Percentiles rank a stretch among this genome's conserved stretches.
Conservation (phyloP, 2,888 invertebrate genomes). For the Meghimatium bilineatum region DNA sequence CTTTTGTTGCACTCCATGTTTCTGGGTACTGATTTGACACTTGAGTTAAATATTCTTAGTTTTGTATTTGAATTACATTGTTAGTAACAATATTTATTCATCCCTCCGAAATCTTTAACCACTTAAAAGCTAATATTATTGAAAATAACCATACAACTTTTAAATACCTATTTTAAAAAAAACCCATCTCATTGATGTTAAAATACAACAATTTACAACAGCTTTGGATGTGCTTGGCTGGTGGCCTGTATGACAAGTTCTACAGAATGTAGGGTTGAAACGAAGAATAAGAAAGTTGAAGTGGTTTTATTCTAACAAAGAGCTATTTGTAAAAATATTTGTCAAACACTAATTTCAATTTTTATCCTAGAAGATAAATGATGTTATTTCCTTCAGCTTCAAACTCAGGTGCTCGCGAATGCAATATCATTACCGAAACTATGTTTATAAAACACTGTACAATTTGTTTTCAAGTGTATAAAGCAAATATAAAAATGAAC, state of each 20-base stretch:
- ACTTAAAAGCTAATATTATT: background rate
- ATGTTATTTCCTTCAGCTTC: background rate
- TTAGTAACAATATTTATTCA: no score
- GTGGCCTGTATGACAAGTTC: background rate
- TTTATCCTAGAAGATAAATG: background rate
- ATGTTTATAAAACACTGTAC: background rate
- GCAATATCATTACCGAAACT: background rate
- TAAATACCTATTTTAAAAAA: no score
- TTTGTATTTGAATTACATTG: no score
- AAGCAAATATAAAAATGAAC: background rate
- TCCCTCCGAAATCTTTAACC: background rate
- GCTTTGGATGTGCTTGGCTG: background rate
- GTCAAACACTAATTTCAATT: background rate
- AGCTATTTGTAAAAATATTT: background rate
- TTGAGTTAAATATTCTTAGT: no score
- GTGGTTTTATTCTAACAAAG: background rate
- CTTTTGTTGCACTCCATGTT: no score
- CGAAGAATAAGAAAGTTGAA: background rate
- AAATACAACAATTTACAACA: background rate
- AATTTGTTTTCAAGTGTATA: background rate
- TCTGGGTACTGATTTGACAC: no score
- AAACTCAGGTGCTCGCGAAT: background rate
- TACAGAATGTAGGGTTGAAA: background rate
- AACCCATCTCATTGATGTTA: background rate
- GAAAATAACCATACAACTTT: background rate